Base-by-base conservation (phyloP, 2,888 invertebrate species). In the Noctuana brunneofusca region DNA sequence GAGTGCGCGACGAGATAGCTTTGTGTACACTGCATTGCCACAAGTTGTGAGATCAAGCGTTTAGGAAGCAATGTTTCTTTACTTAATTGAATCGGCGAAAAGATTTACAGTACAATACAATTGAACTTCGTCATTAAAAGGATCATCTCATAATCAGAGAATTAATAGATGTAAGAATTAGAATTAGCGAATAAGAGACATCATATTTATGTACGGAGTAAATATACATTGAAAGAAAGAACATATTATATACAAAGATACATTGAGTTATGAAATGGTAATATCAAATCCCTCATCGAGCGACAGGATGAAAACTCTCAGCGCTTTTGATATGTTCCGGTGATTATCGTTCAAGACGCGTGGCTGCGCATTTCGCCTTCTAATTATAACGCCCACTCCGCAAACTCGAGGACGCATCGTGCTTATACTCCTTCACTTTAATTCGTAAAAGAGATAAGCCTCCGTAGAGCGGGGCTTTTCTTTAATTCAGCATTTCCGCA, bases 361-460 rank as follows among this genome's bases (percentile, higher is more conserved):
- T 89, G 89, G 83, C 81, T 80, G 81, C 84, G 89, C 89, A 90
- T 90, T 87, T 85, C 84, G 79, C 80, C 78, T 78, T 81, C 87
- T 89, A 88, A 90, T 90, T 89, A 89, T 85, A 81, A 78, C 81
- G 79, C 83, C 70, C 66, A 66, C 63, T 64, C 57, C 55, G 18
- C 50, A 43, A 48, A 62, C 60, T 55, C 48, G 60, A 62, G 60
- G 54, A 63, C 63, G 67, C 66, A 68, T 68, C 64, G 66, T 67
- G 67, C 67, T 69, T 69, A 68, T 68, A 69, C 63, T 66, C 54
- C 27, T 63, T 52, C 65, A 65, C 55, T 60, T 64, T 58, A 63
- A 58, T 55, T 57, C 58, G 20, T 52, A 32, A 50, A 59, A 64
- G 46, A 64, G 64, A 63, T 56, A 64, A 64, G 59, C 58, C 49